Evolutionary conservation across 1,140 invertebrate species (phyloP), one percentile per base, ranked within the genome.

Genomic region (Colletes gigas): DNA sequence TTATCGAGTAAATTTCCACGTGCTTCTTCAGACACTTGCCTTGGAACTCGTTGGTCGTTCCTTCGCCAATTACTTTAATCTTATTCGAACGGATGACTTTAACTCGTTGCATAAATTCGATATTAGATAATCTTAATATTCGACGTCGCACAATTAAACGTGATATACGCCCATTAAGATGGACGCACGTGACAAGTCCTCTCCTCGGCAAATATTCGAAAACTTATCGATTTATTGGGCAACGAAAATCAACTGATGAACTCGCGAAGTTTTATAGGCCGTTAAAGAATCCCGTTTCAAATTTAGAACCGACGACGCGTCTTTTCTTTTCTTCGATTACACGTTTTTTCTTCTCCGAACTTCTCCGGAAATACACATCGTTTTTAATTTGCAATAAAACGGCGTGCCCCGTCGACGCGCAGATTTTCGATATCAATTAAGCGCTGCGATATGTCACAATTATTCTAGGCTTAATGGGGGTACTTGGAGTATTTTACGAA

Each of bases 201-300:
- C 41, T 62, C 60, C 17, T 15, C 44, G 14, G 19, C 9, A 19
- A 4, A 15, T 60, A 41, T 60, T 15, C 39, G 1, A 8, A 47
- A 30, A 72, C 47, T 72, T 60, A 62, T 72, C 57, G 41, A 17
- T 14, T 15, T 17, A 41, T 70, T 57, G 41, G 55, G 54, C 68
- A 50, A 57, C 12, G 9, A n/a, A 73, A 60, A 39, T 63, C 19
- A 47, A 10, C n/a, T 14, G 15, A 0, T 14, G 39, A 4, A 6
- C n/a, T 17, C 1, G n/a, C 4, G n/a, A 15, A 39, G 15, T 41
- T 5, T 47, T 47, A 47, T 47, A 47, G 44, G 6, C 9, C 30
- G 30, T 30, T 30, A 30, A 30, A 30, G 30, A 30, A 30, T 30
- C 30, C 30, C 30, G 30, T 30, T 30, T 8, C 17, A 17, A 60